Evolutionary conservation across 2,888 invertebrate genomes (phyloP), one percentile per base, ranked within the genome.

Genomic region (Heliconius hortense): DNA sequence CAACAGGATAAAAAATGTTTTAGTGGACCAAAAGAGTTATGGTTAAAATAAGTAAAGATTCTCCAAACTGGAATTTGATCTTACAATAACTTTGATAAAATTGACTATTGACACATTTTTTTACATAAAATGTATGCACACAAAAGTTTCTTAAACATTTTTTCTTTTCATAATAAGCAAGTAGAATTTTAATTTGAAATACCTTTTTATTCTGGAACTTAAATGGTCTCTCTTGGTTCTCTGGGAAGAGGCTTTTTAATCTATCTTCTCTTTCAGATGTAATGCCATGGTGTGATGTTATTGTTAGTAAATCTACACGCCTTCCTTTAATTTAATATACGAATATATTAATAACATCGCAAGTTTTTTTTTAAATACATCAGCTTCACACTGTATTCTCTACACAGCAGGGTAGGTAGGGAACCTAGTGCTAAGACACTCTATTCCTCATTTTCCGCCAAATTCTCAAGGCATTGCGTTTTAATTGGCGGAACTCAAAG

Each of bases 201-300:
- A 96, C 97, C 95, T 98, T 97, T 91, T 97, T 97, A 77, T 95
- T 95, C 26, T 91, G 90, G 90, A 98, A 98, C 85, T 96, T 96
- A 85, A 95, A 96, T 39, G 98, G 96, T 79, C 98, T 94, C 15
- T 95, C 95, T 74, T 94, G 92, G 75, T 91, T 90, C 62, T 97
- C 96, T 0, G 97, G 97, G 89, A 98, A 97, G 78, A 97, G 90
- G 84, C 96, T 94, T 79, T 92, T 95, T 77, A 98, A 94, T 80
- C 96, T 94, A 0, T 96, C 95, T 88, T 98, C 98, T 81, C 96
- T 94, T 80, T 96, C 95, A 59, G 91, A 89, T 10, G 95, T 95
- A 64, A 98, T 96, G 72, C 97, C 97, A 86, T 97, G 96, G 85
- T 96, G 95, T 0, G 98, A 98, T 15, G 97, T 95, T 81, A 98